These are phyloP conservation scores for Morinoia aosen DNA, from an alignment of 2,888 invertebrate species.

Conservation along the genomic window DNA sequence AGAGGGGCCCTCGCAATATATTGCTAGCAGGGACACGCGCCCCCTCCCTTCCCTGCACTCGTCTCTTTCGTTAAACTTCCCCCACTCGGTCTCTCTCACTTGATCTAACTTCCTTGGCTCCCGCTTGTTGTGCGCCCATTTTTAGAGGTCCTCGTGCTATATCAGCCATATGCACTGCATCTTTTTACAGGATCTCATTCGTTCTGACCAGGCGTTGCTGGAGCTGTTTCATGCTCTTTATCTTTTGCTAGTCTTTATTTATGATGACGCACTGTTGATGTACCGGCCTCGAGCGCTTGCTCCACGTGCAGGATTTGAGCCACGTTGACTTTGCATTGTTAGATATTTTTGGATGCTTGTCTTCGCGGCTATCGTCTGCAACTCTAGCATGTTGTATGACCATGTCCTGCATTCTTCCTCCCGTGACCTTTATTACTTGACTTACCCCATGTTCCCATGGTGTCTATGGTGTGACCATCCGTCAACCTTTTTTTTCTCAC, in stretches of 20 bases:
- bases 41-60: not conserved
- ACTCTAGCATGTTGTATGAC: too few relatives aligned
- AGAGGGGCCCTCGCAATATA: conserved; percentile 38
- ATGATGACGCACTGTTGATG: too few relatives aligned
- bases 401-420: too few relatives aligned
- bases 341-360: too few relatives aligned
- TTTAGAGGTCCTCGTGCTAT: not conserved
- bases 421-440: too few relatives aligned
- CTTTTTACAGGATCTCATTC: not conserved
- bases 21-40: conserved; percentile 34
- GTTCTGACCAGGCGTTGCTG: not conserved
- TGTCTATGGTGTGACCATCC: too few relatives aligned
- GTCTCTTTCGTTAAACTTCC: conserved; percentile 16
- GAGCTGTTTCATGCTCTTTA: not conserved
- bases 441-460: too few relatives aligned
- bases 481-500: too few relatives aligned
- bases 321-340: too few relatives aligned
- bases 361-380: too few relatives aligned
- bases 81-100: not conserved
- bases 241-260: not conserved
- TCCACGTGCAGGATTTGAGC: too few relatives aligned
- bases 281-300: too few relatives aligned
- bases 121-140: not conserved
- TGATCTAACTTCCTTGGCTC: not conserved
- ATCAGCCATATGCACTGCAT: not conserved